phyloP scores from a whole-genome alignment of 2,113 vertebrate species.

The Rhegmatorhina hoffmannsi region DNA sequence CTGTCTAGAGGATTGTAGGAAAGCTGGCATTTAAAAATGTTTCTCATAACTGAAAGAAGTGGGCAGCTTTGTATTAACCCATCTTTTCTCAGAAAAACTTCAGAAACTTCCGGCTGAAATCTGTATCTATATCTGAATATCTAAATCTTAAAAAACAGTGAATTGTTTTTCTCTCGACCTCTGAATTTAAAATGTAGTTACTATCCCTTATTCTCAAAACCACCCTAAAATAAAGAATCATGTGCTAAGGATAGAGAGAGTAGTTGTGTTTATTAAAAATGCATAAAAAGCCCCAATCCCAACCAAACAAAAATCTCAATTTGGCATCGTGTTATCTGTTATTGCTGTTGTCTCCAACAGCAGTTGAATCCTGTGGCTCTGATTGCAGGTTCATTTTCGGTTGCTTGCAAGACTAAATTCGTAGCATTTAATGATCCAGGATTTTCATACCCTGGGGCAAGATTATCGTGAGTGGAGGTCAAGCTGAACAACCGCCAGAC shows the following conservation, averaged over 20 bases:
- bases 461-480: constrained; percentile 61
- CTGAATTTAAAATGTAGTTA: background rate
- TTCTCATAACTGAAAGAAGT: constrained; percentile 16
- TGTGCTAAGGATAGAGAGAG: background rate
- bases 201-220: background rate
- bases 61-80: constrained; percentile 14
- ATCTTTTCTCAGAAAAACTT: background rate
- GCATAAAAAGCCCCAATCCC: accelerated
- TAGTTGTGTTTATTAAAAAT: background rate
- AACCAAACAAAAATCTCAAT: background rate
- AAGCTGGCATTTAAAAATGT: constrained; percentile 38
- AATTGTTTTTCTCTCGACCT: background rate
- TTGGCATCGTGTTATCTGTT: background rate
- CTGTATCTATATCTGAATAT: background rate
- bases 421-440: constrained; percentile 52
- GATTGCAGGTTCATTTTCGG: constrained; percentile 20
- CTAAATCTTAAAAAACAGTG: background rate
- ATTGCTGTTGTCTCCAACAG: background rate
- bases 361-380: background rate
- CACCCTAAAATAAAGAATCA: background rate
- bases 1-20: constrained; percentile 47
- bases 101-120: background rate
- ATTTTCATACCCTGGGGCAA: constrained; percentile 63
- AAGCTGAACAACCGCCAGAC: constrained; percentile 49
- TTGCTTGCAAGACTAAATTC: constrained; percentile 55